Evolutionary conservation across 30 jellyfish, hydroid and myxozoan genomes (phyloP).

Genomic region (Aurelia sp.): DNA sequence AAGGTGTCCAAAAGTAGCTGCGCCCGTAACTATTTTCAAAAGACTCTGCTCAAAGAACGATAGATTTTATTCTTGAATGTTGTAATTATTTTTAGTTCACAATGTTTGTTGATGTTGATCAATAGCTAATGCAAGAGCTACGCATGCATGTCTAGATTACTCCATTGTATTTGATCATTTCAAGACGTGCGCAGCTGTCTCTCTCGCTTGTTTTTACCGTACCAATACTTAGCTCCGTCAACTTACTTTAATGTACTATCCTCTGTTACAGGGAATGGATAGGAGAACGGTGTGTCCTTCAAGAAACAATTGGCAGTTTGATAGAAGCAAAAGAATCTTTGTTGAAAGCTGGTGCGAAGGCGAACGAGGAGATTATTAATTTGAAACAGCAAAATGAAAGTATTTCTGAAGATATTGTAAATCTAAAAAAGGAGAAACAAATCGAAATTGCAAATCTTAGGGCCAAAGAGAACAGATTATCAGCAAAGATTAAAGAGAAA

Average conservation of each 20-base stretch:
- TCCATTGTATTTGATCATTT: neutral
- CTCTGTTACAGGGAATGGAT: slow-evolving; percentile 35
- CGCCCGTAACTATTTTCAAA: too few relatives aligned
- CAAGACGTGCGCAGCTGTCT: too few relatives aligned
- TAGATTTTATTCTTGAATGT: too few relatives aligned
- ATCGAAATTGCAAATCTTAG: slow-evolving; percentile 45
- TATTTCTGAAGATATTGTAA: neutral
- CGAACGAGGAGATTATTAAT: neutral
- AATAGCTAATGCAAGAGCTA: neutral
- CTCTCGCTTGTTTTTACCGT: too few relatives aligned
- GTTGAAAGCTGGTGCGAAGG: neutral
- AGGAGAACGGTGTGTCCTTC: neutral
- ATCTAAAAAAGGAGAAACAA: slow-evolving; percentile 11
- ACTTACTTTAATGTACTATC: neutral
- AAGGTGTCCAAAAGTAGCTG: too few relatives aligned
- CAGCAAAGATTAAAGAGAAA: slow-evolving; percentile 17
- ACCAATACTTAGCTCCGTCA: too few relatives aligned
- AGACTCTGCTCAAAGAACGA: too few relatives aligned
- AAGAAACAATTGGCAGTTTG: slow-evolving; percentile 5
- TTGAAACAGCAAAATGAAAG: slow-evolving; percentile 7
- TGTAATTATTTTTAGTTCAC: too few relatives aligned
- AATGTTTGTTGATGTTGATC: too few relatives aligned
- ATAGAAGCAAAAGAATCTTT: slow-evolving; percentile 4
- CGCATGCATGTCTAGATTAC: too few relatives aligned
- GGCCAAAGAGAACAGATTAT: slow-evolving; percentile 54